Conservation (phyloP, 1,140 invertebrate species). For the Venustaconcha ellipsiformis region DNA sequence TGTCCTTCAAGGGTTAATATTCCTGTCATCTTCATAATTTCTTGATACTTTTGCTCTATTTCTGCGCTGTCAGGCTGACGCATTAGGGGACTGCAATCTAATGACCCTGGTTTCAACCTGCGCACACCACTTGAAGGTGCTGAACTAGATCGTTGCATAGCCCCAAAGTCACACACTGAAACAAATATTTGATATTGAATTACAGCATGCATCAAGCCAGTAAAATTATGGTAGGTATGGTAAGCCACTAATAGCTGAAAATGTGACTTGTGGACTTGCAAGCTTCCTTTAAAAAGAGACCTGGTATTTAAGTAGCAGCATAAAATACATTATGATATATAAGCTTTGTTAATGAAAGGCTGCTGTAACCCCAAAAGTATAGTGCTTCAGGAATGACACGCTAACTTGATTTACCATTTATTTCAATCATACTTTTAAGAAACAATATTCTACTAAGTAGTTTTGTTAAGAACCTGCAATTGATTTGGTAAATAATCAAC, state of each 20-base stretch:
- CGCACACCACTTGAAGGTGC: conserved; percentile 41
- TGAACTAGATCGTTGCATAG: conserved; percentile 47
- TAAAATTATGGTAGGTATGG: not conserved
- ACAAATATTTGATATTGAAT: conserved; percentile 4
- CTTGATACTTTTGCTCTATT: conserved; percentile 79
- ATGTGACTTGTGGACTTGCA: not conserved
- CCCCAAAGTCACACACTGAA: conserved; percentile 43
- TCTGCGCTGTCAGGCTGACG: conserved; percentile 51
- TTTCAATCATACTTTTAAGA: too few relatives aligned
- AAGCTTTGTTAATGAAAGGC: not conserved
- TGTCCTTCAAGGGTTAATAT: conserved; percentile 84
- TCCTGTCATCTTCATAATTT: conserved; percentile 86
- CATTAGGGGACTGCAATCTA: conserved; percentile 13
- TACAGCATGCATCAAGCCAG: not conserved
- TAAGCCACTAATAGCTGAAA: not conserved
- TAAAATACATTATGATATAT: not conserved
- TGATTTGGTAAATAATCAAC: too few relatives aligned
- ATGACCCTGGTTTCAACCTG: conserved; percentile 35
- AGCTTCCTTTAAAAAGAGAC: not conserved
- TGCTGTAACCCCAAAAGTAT: too few relatives aligned
- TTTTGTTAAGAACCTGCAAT: too few relatives aligned
- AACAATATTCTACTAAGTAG: too few relatives aligned
- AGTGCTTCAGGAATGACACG: too few relatives aligned
- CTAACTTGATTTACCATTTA: too few relatives aligned
- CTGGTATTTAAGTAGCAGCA: not conserved